Percentiles rank a stretch among this genome's conserved stretches.
Evolutionary conservation across 2,113 vertebrate species (phyloP).

Genomic region (Entosphenus tridentatus): DNA sequence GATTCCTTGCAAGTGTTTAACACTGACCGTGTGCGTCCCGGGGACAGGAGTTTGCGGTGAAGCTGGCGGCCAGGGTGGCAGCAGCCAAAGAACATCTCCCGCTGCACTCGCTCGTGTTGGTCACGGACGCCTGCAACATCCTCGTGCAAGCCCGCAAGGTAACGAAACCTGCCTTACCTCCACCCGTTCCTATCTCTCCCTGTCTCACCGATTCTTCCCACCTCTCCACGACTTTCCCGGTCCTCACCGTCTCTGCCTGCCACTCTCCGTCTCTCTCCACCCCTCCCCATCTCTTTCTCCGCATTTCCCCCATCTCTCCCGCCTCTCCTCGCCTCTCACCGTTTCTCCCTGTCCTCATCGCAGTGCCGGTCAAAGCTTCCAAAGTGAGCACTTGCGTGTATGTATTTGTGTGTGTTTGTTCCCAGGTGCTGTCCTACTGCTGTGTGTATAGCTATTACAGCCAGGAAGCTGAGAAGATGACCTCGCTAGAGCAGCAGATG

Average conservation of each 20-base stretch:
- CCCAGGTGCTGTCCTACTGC: constrained; percentile 66
- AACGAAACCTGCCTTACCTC: constrained; percentile 4
- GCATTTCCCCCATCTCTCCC: background rate
- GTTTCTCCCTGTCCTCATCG: background rate
- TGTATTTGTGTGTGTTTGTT: background rate
- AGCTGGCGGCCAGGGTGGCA: constrained; percentile 43
- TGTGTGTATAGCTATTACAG: constrained; percentile 93
- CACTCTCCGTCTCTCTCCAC: background rate
- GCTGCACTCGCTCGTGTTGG: constrained; percentile 51
- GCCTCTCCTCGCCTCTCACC: background rate
- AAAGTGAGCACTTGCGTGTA: background rate
- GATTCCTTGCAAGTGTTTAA: constrained; percentile 13
- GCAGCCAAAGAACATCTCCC: constrained; percentile 51
- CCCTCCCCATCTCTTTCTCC: background rate
- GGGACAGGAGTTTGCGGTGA: constrained; percentile 45
- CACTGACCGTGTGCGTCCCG: too few species aligned
- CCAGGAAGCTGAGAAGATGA: constrained; percentile 66
- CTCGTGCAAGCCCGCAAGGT: constrained; percentile 77
- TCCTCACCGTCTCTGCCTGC: background rate
- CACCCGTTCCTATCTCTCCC: background rate
- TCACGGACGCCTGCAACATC: constrained; percentile 59
- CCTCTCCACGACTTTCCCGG: background rate
- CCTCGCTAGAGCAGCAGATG: constrained; percentile 68
- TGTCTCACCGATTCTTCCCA: background rate
- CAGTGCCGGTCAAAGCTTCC: too few species aligned